phyloP scores from a whole-genome alignment of 2,888 invertebrate species.

The Cistogaster globosa region DNA sequence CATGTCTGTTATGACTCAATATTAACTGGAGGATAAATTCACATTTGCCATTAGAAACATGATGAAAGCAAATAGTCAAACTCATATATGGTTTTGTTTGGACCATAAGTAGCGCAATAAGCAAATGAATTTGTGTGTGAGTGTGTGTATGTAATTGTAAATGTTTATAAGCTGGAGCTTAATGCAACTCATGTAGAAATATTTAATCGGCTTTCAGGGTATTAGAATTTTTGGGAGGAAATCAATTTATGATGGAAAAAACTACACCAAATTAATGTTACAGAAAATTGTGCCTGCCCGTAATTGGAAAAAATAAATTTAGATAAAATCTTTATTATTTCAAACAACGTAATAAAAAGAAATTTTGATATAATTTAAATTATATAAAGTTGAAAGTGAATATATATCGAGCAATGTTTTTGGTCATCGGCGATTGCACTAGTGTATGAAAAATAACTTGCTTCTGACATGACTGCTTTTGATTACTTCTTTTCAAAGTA shows the following conservation, averaged over 20 bases:
- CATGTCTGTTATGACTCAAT: slow-evolving; percentile 25
- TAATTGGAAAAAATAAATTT: too few species aligned
- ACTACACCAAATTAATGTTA: slow-evolving; percentile 21
- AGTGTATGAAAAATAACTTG: too few species aligned
- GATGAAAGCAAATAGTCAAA: background rate
- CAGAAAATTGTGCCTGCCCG: background rate
- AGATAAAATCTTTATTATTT: too few species aligned
- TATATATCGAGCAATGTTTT: too few species aligned
- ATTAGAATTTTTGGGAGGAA: slow-evolving; percentile 79
- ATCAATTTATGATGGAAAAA: slow-evolving; percentile 75
- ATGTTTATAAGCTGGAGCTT: slow-evolving; percentile 50
- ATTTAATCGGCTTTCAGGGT: slow-evolving; percentile 79
- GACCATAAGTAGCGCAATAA: background rate
- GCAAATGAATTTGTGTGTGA: background rate
- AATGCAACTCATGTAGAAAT: slow-evolving; percentile 73
- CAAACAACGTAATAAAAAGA: too few species aligned
- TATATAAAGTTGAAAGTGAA: too few species aligned
- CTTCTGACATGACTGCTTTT: too few species aligned
- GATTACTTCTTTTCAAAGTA: too few species aligned
- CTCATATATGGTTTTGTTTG: background rate
- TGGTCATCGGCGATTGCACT: too few species aligned
- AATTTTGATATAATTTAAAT: too few species aligned
- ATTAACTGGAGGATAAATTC: background rate
- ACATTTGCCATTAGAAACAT: background rate
- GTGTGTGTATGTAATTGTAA: background rate